These are phyloP conservation scores for Bucco capensis DNA, from an alignment of 2,113 vertebrate species.

Conservation along the genomic window DNA sequence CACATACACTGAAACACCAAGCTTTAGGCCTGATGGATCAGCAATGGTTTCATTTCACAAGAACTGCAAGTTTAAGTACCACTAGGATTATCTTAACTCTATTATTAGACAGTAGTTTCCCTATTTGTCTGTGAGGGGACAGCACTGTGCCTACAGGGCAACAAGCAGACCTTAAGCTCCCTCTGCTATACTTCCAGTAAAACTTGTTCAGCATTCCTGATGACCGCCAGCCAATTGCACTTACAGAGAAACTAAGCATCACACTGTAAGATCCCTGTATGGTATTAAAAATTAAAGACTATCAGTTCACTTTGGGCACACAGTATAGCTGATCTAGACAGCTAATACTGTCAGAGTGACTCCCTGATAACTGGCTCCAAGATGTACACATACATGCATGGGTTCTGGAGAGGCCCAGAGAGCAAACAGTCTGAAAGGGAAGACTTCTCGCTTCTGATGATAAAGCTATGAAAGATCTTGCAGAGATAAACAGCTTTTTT, in stretches of 20 bases:
- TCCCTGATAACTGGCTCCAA: neutral
- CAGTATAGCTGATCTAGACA: neutral
- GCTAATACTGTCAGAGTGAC: neutral
- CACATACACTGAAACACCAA: neutral
- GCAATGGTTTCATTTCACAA: neutral
- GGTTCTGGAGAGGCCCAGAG: neutral
- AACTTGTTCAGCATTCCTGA: neutral
- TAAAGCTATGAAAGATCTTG: neutral
- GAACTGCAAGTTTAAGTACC: neutral
- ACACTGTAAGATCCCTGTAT: neutral
- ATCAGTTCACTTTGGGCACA: neutral
- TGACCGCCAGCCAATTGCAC: fast-evolving
- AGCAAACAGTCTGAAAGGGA: neutral
- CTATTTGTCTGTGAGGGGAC: fast-evolving
- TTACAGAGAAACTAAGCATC: neutral
- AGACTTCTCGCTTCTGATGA: neutral
- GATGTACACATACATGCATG: neutral
- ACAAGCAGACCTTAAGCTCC: neutral
- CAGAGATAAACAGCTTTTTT: neutral
- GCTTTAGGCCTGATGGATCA: neutral
- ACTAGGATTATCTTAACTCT: neutral
- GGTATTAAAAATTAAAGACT: neutral
- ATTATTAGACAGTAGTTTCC: neutral
- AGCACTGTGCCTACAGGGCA: neutral
- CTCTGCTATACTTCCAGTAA: neutral